phyloP scores from a whole-genome alignment of 2,797 vertebrate species.

The Myoxocephalus aenaeus region DNA sequence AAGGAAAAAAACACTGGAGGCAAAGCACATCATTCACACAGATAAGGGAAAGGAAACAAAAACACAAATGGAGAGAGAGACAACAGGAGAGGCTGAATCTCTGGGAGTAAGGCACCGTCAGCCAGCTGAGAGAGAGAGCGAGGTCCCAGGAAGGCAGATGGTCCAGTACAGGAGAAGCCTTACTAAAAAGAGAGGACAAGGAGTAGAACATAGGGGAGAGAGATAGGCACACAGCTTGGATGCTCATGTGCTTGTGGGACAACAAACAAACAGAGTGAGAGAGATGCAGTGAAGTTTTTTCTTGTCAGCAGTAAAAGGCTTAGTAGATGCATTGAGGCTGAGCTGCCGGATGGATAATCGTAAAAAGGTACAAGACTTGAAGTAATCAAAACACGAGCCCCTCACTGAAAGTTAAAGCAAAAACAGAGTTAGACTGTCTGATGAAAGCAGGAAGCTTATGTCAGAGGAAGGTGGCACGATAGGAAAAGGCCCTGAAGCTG shows the following conservation, averaged over 20 bases:
- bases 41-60: not conserved
- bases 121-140: not conserved
- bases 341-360: not conserved
- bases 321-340: conserved; percentile 1
- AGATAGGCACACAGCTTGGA: not conserved
- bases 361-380: not conserved
- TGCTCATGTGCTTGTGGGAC: not conserved
- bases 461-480: not conserved
- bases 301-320: not conserved
- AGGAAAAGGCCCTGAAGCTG: not conserved
- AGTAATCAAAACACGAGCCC: not conserved
- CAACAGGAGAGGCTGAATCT: not conserved
- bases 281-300: not conserved
- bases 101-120: not conserved
- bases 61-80: not conserved
- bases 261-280: not conserved
- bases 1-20: not conserved
- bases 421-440: not conserved
- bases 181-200: not conserved
- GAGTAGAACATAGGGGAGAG: not conserved
- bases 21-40: not conserved
- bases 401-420: not conserved
- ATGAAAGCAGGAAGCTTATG: not conserved
- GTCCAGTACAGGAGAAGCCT: not conserved
- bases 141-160: not conserved